phyloP scores from a whole-genome alignment of 2,888 invertebrate genomes.

The Acanthosoma haemorrhoidale region DNA sequence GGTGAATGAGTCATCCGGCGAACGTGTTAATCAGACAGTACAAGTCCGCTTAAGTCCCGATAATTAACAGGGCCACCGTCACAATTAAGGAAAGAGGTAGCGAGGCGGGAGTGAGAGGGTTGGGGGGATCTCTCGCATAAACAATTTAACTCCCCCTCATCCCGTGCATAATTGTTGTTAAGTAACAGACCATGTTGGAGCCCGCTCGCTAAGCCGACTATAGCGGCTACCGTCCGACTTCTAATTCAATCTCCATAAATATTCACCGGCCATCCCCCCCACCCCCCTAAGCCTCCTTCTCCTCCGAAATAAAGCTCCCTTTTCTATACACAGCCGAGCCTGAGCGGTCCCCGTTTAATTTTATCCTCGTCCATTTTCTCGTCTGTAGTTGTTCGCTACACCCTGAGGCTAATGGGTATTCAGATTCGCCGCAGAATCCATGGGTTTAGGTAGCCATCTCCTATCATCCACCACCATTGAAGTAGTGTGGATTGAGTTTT shows the following conservation, averaged over 20 bases:
- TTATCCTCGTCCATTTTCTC: constrained; percentile 20
- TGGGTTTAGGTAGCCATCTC: no score
- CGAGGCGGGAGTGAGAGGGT: neutral
- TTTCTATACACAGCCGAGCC: neutral
- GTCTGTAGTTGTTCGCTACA: constrained; percentile 10
- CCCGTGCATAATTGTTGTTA: constrained; percentile 16
- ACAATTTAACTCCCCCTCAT: constrained; percentile 7
- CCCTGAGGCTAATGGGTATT: constrained; percentile 13
- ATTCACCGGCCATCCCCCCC: neutral
- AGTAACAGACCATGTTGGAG: constrained; percentile 16
- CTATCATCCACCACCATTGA: no score
- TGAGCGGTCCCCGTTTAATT: neutral
- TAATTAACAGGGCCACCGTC: neutral
- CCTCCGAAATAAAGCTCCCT: constrained; percentile 8
- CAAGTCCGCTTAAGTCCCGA: constrained; percentile 14
- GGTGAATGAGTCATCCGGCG: neutral
- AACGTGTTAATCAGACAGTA: constrained; percentile 12
- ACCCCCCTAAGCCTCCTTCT: neutral
- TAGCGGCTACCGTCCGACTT: neutral
- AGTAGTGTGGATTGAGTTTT: no score
- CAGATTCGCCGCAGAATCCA: no score
- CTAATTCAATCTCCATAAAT: constrained; percentile 29
- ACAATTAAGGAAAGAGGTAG: neutral
- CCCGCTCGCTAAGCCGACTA: neutral
- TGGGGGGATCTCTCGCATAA: neutral